Evolutionary conservation across 2,888 invertebrate species (phyloP).

Genomic region (Ophion ventricosus): DNA sequence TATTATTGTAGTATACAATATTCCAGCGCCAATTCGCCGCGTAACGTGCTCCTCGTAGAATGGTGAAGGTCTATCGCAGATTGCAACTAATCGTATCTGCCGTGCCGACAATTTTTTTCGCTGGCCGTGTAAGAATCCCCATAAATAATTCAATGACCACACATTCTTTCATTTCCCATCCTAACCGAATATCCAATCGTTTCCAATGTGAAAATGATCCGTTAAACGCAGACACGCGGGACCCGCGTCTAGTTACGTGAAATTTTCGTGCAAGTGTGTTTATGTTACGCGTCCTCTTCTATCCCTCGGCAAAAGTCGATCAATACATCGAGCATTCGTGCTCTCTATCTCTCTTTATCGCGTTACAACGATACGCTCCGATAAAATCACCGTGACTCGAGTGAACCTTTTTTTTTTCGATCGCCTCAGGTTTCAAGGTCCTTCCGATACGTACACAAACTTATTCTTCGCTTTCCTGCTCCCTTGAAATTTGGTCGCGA

Average conservation of each 20-base stretch:
- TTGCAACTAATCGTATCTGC: conserved; percentile 69
- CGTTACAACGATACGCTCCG: conserved; percentile 1
- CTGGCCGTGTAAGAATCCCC: conserved; percentile 71
- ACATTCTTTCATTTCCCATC: not conserved
- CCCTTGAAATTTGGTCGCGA: not conserved
- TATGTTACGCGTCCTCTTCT: conserved; percentile 52
- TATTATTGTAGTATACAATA: conserved; percentile 33
- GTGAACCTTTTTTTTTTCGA: conserved; percentile 37
- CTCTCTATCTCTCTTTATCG: conserved; percentile 45
- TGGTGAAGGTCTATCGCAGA: conserved; percentile 70
- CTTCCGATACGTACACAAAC: not conserved
- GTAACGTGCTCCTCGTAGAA: conserved; percentile 67
- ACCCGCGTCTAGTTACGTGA: not conserved
- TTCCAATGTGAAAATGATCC: not conserved
- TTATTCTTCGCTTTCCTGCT: not conserved
- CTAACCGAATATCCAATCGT: not conserved
- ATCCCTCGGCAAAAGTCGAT: conserved; percentile 71
- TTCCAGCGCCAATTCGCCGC: conserved; percentile 61
- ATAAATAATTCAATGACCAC: conserved; percentile 2
- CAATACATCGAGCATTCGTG: conserved; percentile 72
- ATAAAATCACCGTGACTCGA: conserved; percentile 28
- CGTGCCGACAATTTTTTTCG: conserved; percentile 71
- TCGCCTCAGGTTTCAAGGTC: not conserved
- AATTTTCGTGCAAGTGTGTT: conserved; percentile 47
- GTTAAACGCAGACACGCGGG: no score